Evolutionary conservation across 2,888 invertebrate species (phyloP), one percentile per base, ranked within the genome.

Genomic region (Bembecia ichneumoniformis): DNA sequence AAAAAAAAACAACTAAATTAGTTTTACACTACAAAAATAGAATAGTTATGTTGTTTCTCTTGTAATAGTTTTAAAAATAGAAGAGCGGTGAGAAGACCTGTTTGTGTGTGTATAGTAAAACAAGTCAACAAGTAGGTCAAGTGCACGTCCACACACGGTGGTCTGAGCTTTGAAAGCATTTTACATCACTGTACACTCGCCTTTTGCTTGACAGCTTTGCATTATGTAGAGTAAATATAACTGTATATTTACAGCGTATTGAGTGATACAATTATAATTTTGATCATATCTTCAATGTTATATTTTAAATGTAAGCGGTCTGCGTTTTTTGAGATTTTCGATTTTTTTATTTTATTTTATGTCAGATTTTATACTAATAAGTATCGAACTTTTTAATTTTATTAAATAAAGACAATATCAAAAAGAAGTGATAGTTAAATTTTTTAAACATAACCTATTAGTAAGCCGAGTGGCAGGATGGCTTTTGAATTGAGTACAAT

Each of bases 81-180:
- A 13, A 40, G 43, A 40, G 43, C n/a, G 43, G 9, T 14, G 14
- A n/a, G 14, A 13, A 40, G 43, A 40, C 43, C 43, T n/a, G 43
- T 40, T 40, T 40, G 43, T 40, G 13, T 5, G 43, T 14, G 14
- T 52, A 53, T 58, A 10, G 14, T n/a, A 16, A n/a, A 62, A 73
- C 76, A 70, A 75, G 77, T 68, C 61, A 28, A 51, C 46, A 77
- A 67, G 60, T 81, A 53, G 81, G 83, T 80, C 83, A 83, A 83
- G 83, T 81, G 77, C 76, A 36, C 16, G 35, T 16, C 49, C 51
- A 52, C 55, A 52, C 55, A 10, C 55, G 53, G 60, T 55, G 58
- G 57, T 54, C 59, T 49, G 55, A 15, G 47, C 28, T 49, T 49
- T 49, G 48, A 51, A 52, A 52, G 52, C 28, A 28, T 28, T 28